These are phyloP conservation scores for Paedocypris micromegethes DNA, from an alignment of 2,797 vertebrate genomes.

Conservation along the genomic window DNA sequence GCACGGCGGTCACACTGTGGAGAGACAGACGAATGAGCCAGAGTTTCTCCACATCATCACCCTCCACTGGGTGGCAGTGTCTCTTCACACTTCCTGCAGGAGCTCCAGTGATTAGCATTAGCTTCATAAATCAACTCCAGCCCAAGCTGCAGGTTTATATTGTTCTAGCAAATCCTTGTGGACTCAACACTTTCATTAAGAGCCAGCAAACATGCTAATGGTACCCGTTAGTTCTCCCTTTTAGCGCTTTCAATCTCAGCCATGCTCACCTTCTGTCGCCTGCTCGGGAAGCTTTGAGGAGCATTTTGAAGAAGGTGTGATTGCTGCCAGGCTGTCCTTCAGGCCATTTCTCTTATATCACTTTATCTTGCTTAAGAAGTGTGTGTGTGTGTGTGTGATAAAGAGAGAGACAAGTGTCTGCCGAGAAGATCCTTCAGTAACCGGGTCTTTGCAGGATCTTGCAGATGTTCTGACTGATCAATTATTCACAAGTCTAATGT, in stretches of 20 bases:
- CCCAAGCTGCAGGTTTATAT: constrained; percentile 25
- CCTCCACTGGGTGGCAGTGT: constrained; percentile 45
- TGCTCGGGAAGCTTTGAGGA: too few species aligned
- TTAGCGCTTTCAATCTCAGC: too few species aligned
- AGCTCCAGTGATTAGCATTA: constrained; percentile 25
- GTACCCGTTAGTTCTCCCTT: too few species aligned
- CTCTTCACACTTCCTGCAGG: constrained; percentile 18
- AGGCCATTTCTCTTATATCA: too few species aligned
- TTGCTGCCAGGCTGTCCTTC: too few species aligned
- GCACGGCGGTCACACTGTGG: constrained; percentile 80
- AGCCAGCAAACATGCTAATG: constrained; percentile 1
- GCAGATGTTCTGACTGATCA: constrained; percentile 24
- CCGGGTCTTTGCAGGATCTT: constrained; percentile 15
- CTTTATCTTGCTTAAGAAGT: too few species aligned
- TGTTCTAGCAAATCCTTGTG: constrained; percentile 23
- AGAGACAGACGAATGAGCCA: neutral
- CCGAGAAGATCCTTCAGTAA: constrained; percentile 3
- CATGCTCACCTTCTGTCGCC: too few species aligned
- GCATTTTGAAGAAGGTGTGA: too few species aligned
- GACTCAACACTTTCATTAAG: constrained; percentile 33
- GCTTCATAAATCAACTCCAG: constrained; percentile 33
- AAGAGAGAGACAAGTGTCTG: constrained; percentile 7
- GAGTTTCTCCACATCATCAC: constrained; percentile 2
- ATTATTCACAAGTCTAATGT: constrained; percentile 36
- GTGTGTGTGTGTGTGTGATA: neutral